Conservation (phyloP, 2,113 vertebrate genomes). For the Pantherophis guttatus region DNA sequence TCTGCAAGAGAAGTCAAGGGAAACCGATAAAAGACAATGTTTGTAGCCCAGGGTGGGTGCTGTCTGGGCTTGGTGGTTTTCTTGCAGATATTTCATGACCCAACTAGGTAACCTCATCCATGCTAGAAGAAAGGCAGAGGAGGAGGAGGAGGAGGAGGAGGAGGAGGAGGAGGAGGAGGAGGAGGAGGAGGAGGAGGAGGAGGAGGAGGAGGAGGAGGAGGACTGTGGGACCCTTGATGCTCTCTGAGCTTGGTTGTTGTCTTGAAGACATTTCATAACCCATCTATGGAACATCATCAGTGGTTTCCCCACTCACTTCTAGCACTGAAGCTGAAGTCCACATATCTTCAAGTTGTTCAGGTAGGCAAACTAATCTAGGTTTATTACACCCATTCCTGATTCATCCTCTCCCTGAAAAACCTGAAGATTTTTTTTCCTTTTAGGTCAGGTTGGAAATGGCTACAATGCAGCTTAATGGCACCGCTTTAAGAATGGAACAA, state of each 20-base stretch:
- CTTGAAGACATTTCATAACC: not conserved
- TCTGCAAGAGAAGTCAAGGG: conserved; percentile 63
- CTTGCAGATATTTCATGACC: not conserved
- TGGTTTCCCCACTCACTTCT: not conserved
- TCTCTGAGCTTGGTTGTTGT: not conserved
- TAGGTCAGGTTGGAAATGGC: not conserved
- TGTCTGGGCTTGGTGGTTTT: not conserved
- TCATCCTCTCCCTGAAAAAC: not conserved
- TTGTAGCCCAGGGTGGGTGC: not conserved
- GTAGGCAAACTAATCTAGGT: not conserved
- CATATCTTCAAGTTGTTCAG: not conserved
- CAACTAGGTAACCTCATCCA: not conserved
- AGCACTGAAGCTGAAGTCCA: not conserved
- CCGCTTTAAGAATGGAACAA: not conserved
- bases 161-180: not conserved
- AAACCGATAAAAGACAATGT: not conserved
- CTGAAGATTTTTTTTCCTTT: not conserved
- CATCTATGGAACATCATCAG: not conserved
- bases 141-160: not conserved
- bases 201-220: not conserved
- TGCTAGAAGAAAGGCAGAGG: not conserved
- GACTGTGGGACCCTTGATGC: not conserved
- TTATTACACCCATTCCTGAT: not conserved
- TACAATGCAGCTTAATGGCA: not conserved
- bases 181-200: not conserved